Percentiles rank a stretch among this genome's conserved stretches.
These are phyloP conservation scores for chimpanzee (Pan troglodytes) DNA, from an alignment of 2,113 vertebrate species.

Conservation along the genomic window NHGRI_mPanTro3-v2.1_pri NC_072401.2:10880001-10880500, in stretches of 20 bases:
- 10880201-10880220: not conserved
- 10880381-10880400: conserved; percentile 27
- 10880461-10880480: not conserved
- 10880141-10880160: not conserved
- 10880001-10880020: not conserved
- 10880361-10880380: not conserved
- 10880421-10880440: not conserved
- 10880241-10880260: not conserved
- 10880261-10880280: not conserved
- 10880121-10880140: not conserved
- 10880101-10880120: not conserved
- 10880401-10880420: not conserved
- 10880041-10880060: too few relatives aligned
- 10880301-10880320: not conserved
- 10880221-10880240: not conserved
- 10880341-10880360: not conserved
- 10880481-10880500: not conserved
- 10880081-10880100: not conserved
- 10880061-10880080: not conserved
- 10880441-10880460: not conserved
- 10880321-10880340: not conserved
- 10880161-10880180: not conserved
- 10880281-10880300: not conserved
- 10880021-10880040: not conserved
- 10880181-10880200: not conserved